Evolutionary conservation across 2,797 vertebrate species (phyloP), one percentile per base, ranked within the genome.

Genomic region (Sebastes cheni): DNA sequence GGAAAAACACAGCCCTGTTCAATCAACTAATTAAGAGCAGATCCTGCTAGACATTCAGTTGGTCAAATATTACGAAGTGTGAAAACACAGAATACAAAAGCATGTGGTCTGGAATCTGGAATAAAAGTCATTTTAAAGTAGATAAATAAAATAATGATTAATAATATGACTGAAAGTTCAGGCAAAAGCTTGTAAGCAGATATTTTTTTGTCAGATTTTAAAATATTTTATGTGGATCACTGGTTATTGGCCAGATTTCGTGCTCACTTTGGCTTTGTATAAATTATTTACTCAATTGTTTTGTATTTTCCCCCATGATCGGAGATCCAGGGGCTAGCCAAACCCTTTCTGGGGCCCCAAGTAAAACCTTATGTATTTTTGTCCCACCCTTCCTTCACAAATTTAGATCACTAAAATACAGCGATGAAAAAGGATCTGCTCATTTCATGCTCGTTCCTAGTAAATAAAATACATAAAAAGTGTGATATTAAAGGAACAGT

Each of bases 1-100:
- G 78, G 56, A 70, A 75, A 72, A 85, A 87, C 81, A 88, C 20
- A 66, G 68, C 10, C 55, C 42, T 6, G 50, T 86, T 89, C 76
- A 86, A 62, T 78, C 27, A 60, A 75, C 36, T 50, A n/a, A 81
- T 83, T 27, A 68, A 64, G 34, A 62, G 42, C 67, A 72, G 55
- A 56, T 60, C 52, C 39, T 2, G 30, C 29, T 56, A 6, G 22
- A 29, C 4, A 42, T 67, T 59, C 62, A 62, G 39, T 13, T 55
- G 20, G 32, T 66, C 9, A 67, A 50, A 62, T 59, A 11, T 34
- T 10, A 77, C 30, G 22, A 32, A 16, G 30, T 46, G 27, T 67
- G 18, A 71, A 59, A 59, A 65, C 13, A 18, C 18, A 20, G 20
- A 6, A 72, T 56, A 66, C 8, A 39, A 22, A 58, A 62, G n/a